These are phyloP conservation scores for Blastomussa wellsi DNA, from an alignment of 92 coral and sea anemone genomes.

Conservation along the genomic window DNA sequence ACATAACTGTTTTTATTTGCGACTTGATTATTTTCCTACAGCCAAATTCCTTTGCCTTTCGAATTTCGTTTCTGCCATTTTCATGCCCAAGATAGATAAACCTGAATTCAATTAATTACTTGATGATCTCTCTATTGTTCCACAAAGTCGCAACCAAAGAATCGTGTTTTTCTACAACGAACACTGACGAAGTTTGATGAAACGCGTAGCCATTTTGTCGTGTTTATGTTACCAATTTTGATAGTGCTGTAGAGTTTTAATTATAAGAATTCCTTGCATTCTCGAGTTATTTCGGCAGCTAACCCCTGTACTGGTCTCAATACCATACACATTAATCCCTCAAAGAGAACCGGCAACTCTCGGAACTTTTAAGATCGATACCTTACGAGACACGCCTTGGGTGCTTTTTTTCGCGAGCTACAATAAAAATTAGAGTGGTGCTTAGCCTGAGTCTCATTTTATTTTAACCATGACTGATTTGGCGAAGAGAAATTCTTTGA, in stretches of 20 bases:
- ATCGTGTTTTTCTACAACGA: not conserved
- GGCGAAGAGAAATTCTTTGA: not conserved
- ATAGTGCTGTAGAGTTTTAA: not conserved
- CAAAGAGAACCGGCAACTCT: slow-evolving; percentile 10
- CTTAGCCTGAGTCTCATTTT: not conserved
- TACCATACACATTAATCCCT: slow-evolving; percentile 14
- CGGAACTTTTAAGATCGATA: not conserved
- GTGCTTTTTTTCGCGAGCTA: not conserved
- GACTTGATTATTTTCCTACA: not conserved
- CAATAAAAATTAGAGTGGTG: slow-evolving; percentile 1
- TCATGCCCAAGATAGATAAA: not conserved
- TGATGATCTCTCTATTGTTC: slow-evolving; percentile 2
- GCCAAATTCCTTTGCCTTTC: not conserved
- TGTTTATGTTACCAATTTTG: slow-evolving; percentile 2
- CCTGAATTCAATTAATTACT: slow-evolving; percentile 7
- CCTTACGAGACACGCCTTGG: not conserved
- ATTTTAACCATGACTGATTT: not conserved
- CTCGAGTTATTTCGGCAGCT: not conserved
- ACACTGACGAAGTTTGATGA: not conserved
- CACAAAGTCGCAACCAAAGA: not conserved
- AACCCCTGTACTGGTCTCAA: not conserved
- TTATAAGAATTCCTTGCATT: not conserved
- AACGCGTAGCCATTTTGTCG: not conserved
- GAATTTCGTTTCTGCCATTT: not conserved
- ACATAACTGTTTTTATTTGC: not conserved